A percentile compares a stretch with the other conserved stretches of the same genome.
Conservation (phyloP, 1,140 invertebrate species). For the Apis florea region DNA sequence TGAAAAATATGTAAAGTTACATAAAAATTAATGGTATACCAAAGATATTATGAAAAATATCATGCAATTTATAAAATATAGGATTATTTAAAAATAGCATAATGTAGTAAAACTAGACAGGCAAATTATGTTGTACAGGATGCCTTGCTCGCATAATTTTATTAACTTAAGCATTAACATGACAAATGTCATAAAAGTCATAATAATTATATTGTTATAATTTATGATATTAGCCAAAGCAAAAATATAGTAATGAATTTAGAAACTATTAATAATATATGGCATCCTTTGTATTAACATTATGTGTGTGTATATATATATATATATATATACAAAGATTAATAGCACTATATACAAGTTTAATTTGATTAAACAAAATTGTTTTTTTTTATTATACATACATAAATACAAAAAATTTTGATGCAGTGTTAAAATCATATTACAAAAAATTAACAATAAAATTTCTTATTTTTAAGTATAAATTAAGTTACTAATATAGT, state of each 20-base stretch:
- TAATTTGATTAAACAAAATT: slow-evolving; percentile 31
- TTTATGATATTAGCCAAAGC: slow-evolving; percentile 40
- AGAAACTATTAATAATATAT: slow-evolving; percentile 40
- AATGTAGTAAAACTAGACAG: slow-evolving; percentile 34
- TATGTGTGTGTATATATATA: slow-evolving; percentile 40
- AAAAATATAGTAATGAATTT: slow-evolving; percentile 32
- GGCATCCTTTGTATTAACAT: slow-evolving; percentile 49
- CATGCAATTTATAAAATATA: slow-evolving; percentile 72
- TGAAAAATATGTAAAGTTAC: slow-evolving; percentile 70
- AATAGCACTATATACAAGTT: slow-evolving; percentile 22
- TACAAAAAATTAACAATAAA: slow-evolving; percentile 24
- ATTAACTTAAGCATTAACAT: slow-evolving; percentile 42
- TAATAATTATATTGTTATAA: slow-evolving; percentile 37
- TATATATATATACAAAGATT: slow-evolving; percentile 27
- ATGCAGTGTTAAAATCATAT: slow-evolving; percentile 15
- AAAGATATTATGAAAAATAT: slow-evolving; percentile 79
- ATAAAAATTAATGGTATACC: slow-evolving; percentile 77
- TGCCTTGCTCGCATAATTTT: slow-evolving; percentile 25
- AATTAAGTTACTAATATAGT: slow-evolving; percentile 7
- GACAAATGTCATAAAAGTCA: slow-evolving; percentile 32
- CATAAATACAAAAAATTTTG: not conserved
- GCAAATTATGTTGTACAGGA: slow-evolving; percentile 37
- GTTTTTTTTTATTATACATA: not conserved
- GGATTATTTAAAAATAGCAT: slow-evolving; percentile 64
- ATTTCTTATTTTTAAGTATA: slow-evolving; percentile 6